These are phyloP conservation scores for Branchinecta lynchi DNA, from an alignment of 1,140 invertebrate genomes.

Conservation along the genomic window DNA sequence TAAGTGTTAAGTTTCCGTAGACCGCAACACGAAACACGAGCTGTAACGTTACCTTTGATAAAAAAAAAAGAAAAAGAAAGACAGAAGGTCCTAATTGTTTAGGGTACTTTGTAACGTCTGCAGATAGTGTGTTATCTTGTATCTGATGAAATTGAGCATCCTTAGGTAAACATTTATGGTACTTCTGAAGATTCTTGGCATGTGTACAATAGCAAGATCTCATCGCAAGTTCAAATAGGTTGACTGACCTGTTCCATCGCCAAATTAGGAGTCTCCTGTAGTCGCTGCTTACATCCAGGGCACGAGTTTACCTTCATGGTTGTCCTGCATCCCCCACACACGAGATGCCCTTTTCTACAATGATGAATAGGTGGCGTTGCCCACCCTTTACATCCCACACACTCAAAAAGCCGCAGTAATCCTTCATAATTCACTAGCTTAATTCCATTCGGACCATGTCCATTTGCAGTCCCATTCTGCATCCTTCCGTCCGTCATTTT, in stretches of 20 bases:
- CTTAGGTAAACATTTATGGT: not conserved
- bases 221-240: no score
- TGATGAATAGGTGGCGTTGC: conserved; percentile 24
- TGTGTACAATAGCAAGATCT: no score
- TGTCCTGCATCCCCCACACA: conserved; percentile 22
- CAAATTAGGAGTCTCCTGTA: conserved; percentile 23
- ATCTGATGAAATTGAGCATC: not conserved
- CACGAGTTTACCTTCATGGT: conserved; percentile 22
- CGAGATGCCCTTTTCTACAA: conserved; percentile 24
- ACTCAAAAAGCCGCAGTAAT: conserved; percentile 24
- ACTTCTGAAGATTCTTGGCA: no score
- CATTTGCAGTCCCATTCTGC: not conserved
- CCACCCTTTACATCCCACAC: conserved; percentile 22
- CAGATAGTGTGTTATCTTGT: not conserved
- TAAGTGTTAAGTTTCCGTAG: no score
- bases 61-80: no score
- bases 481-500: not conserved
- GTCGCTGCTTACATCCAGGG: conserved; percentile 24
- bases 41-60: no score
- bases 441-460: not conserved
- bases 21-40: no score
- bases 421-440: conserved; percentile 23
- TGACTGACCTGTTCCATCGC: conserved; percentile 25
- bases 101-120: no score
- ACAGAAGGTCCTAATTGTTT: no score